These are phyloP conservation scores for Champsocephalus gunnari DNA, from an alignment of 2,797 vertebrate species.

Conservation along the genomic window DNA sequence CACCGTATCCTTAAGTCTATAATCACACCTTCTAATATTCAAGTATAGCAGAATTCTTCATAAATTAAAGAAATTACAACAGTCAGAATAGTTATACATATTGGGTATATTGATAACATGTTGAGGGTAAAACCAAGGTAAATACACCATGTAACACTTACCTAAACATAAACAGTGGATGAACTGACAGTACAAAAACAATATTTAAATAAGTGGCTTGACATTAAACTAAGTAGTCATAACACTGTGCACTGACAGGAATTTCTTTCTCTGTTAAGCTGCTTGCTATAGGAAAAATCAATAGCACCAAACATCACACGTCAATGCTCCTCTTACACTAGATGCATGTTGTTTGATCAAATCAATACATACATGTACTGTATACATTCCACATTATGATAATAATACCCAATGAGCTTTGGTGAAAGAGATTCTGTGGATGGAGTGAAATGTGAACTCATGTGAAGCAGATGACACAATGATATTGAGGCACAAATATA, in stretches of 20 bases:
- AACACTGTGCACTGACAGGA: constrained; percentile 29
- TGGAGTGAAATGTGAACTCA: constrained; percentile 13
- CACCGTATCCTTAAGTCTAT: constrained; percentile 1
- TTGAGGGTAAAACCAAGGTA: not conserved
- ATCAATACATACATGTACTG: constrained; percentile 25
- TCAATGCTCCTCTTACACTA: constrained; percentile 34
- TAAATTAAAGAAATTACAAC: constrained; percentile 24
- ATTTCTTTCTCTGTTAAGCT: constrained; percentile 9
- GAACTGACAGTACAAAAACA: constrained; percentile 28
- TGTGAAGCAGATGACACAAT: not conserved
- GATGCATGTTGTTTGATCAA: constrained; percentile 30
- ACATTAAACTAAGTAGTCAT: constrained; percentile 13
- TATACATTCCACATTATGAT: constrained; percentile 33
- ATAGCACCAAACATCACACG: constrained; percentile 47
- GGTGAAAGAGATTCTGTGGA: constrained; percentile 35
- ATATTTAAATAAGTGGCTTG: constrained; percentile 37
- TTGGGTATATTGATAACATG: constrained; percentile 19
- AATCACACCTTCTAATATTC: constrained; percentile 51
- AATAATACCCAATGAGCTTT: constrained; percentile 37
- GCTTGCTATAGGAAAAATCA: constrained; percentile 52
- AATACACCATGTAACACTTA: constrained; percentile 16
- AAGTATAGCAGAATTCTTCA: constrained; percentile 55
- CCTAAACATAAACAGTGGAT: constrained; percentile 10
- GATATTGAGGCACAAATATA: constrained; percentile 2
- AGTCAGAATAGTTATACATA: constrained; percentile 27